Evolutionary conservation across 2,888 invertebrate genomes (phyloP).

Genomic region (Cyclophora albipunctata): DNA sequence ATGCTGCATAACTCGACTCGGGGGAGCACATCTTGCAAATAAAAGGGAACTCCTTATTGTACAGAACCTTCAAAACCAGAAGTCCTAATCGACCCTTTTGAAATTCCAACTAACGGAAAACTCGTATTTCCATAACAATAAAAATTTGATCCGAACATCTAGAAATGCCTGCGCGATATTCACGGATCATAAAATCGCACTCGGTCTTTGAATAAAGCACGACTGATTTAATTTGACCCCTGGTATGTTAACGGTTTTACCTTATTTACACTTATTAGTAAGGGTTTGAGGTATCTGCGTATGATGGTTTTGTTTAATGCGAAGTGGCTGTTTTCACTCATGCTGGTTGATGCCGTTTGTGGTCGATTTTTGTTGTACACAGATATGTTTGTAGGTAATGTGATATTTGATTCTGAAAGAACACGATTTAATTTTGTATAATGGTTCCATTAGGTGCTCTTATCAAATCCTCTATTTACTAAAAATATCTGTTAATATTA

Average conservation of each 20-base stretch:
- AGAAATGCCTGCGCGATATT: conserved; percentile 73
- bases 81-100: conserved; percentile 74
- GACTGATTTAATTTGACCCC: conserved; percentile 60
- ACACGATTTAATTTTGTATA: conserved; percentile 21
- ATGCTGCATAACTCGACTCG: conserved; percentile 44
- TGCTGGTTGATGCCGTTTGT: conserved; percentile 48
- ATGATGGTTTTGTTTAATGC: conserved; percentile 47
- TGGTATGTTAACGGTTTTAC: conserved; percentile 29
- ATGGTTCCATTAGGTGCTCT: too few relatives aligned
- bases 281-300: conserved; percentile 39
- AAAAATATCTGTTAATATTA: too few relatives aligned
- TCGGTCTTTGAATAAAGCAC: conserved; percentile 51
- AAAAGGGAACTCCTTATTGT: conserved; percentile 59
- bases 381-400: conserved; percentile 35
- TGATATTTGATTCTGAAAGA: conserved; percentile 28
- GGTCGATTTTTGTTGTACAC: conserved; percentile 26
- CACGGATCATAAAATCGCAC: conserved; percentile 74
- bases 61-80: conserved; percentile 72
- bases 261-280: conserved; percentile 35
- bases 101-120: conserved; percentile 74
- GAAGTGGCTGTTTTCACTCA: conserved; percentile 43
- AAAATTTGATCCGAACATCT: conserved; percentile 74
- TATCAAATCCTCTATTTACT: too few relatives aligned
- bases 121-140: conserved; percentile 75
- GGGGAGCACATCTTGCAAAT: conserved; percentile 61